These are phyloP conservation scores for Petrosia ficiformis DNA, from an alignment of 37 sponge, comb jelly and placozoan species.

Conservation along the genomic window DNA sequence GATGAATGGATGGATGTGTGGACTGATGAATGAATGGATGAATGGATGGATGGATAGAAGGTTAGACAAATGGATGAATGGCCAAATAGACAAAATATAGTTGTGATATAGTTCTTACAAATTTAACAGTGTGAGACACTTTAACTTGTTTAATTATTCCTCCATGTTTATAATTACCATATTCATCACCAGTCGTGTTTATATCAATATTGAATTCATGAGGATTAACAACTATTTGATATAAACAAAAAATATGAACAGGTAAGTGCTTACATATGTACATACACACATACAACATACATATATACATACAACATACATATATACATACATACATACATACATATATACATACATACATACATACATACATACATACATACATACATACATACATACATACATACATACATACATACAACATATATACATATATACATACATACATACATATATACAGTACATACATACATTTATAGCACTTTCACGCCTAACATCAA, in stretches of 20 bases:
- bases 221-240: constrained; percentile 55
- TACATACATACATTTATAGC: too few species aligned
- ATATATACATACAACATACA: too few species aligned
- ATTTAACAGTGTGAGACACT: constrained; percentile 36
- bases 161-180: constrained; percentile 57
- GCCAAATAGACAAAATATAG: not conserved
- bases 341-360: too few species aligned
- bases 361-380: too few species aligned
- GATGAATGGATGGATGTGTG: not conserved
- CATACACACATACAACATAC: too few species aligned
- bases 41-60: not conserved
- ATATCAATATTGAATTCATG: constrained; percentile 73
- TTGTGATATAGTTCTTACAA: constrained; percentile 51
- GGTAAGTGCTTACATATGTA: too few species aligned
- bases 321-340: too few species aligned
- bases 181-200: constrained; percentile 65
- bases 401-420: too few species aligned
- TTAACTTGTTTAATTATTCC: constrained; percentile 84
- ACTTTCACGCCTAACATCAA: too few species aligned
- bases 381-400: too few species aligned
- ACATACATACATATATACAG: too few species aligned
- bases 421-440: too few species aligned
- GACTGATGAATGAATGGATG: not conserved
- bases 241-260: not conserved
- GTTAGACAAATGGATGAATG: not conserved